These are phyloP conservation scores for Poecile atricapillus DNA, from an alignment of 2,113 vertebrate genomes.

Conservation along the genomic window DNA sequence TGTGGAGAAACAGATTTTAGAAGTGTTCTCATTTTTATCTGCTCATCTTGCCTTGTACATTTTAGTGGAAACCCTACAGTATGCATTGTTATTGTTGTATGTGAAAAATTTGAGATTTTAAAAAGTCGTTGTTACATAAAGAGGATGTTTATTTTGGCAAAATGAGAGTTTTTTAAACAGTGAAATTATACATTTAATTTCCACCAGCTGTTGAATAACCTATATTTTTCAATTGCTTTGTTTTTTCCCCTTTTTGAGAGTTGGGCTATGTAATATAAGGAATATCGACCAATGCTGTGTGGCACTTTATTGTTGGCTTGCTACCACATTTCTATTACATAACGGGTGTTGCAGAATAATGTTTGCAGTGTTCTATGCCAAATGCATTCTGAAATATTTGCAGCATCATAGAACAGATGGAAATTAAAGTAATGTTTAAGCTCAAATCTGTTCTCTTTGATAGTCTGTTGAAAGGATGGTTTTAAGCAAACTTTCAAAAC, in stretches of 20 bases:
- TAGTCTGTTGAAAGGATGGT: background rate
- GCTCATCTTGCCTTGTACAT: background rate
- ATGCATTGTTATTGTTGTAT: background rate
- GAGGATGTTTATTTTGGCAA: conserved; percentile 37
- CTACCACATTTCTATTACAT: background rate
- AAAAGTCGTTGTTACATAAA: background rate
- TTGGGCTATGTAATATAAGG: background rate
- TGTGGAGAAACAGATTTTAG: background rate
- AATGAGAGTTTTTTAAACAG: conserved; percentile 18
- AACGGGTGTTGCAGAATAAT: background rate
- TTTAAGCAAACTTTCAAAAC: conserved; percentile 35
- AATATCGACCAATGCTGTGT: conserved; percentile 20
- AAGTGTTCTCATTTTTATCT: background rate
- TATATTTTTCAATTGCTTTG: background rate
- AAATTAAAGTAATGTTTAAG: background rate
- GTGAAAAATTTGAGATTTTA: background rate
- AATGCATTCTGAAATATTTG: conserved; percentile 6
- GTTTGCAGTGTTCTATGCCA: background rate
- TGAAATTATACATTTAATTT: conserved; percentile 47
- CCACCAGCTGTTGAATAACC: conserved; percentile 9
- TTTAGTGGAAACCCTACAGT: background rate
- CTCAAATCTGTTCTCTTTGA: conserved; percentile 12
- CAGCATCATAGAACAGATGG: conserved; percentile 49
- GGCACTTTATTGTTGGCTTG: background rate
- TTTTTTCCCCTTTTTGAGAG: background rate